Conservation (phyloP, 2,797 vertebrate species). For the Eutrigla gurnardus region DNA sequence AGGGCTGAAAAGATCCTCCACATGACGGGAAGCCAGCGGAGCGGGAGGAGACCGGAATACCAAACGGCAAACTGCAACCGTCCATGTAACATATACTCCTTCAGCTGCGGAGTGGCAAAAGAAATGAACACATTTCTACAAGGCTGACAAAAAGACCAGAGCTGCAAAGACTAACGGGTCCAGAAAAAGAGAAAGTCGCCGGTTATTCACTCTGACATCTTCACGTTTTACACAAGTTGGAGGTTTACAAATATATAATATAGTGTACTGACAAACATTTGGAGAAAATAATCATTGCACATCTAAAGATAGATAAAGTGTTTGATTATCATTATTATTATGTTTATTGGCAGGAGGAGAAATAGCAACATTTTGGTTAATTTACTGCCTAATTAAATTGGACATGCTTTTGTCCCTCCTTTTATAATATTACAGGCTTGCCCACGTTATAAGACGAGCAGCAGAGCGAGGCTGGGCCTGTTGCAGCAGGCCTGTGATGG, state of each 20-base stretch:
- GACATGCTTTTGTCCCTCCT: background rate
- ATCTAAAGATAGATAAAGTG: background rate
- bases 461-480: conserved; percentile 15
- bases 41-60: conserved; percentile 49
- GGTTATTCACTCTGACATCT: too few relatives aligned
- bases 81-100: conserved; percentile 3
- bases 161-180: too few relatives aligned
- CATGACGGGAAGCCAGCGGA: conserved; percentile 51
- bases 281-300: background rate
- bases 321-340: background rate
- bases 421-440: background rate
- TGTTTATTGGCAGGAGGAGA: too few relatives aligned
- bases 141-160: too few relatives aligned
- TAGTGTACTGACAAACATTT: background rate
- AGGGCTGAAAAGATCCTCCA: conserved; percentile 58
- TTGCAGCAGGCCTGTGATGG: background rate
- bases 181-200: too few relatives aligned
- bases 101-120: too few relatives aligned
- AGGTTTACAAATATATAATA: too few relatives aligned
- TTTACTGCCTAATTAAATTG: background rate
- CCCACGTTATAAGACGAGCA: background rate
- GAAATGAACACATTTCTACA: too few relatives aligned
- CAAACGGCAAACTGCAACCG: background rate
- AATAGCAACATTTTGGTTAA: background rate
- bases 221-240: too few relatives aligned